Percentiles rank a stretch among this genome's conserved stretches.
Conservation (phyloP, 2,113 vertebrate genomes). For the Clarias batrachus region DNA sequence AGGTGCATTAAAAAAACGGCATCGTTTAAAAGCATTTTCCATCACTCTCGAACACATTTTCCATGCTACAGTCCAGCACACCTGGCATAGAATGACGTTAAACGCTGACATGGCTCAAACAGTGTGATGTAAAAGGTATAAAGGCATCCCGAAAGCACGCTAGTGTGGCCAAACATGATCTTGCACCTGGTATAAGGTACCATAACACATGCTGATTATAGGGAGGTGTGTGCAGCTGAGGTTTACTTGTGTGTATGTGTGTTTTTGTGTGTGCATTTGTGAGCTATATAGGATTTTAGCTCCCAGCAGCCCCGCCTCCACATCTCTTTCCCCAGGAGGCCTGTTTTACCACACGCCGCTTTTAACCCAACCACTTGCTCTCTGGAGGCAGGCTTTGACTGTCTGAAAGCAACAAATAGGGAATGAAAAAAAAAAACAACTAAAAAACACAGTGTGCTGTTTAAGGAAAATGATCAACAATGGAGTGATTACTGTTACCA, state of each 20-base stretch:
- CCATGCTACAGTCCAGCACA: constrained; percentile 13
- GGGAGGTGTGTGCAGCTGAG: not conserved
- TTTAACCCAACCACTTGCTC: constrained; percentile 12
- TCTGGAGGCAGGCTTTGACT: not conserved
- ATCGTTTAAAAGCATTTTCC: constrained; percentile 12
- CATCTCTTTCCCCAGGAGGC: constrained; percentile 18
- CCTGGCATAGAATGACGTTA: constrained; percentile 20
- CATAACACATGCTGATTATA: constrained; percentile 38
- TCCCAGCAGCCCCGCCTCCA: not conserved
- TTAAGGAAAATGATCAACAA: not conserved
- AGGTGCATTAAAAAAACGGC: constrained; percentile 17
- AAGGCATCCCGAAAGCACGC: not conserved
- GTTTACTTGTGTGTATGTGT: not conserved
- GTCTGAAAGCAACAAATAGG: not conserved
- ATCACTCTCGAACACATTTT: constrained; percentile 13
- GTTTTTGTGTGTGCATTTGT: constrained; percentile 9
- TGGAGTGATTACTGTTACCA: not conserved
- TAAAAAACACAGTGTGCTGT: not conserved
- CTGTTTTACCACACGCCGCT: not conserved
- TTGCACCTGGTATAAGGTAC: constrained; percentile 28
- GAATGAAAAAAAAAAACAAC: not conserved
- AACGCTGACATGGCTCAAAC: constrained; percentile 32
- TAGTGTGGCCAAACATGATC: constrained; percentile 22
- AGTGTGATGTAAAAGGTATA: constrained; percentile 27
- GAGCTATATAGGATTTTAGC: constrained; percentile 1